Evolutionary conservation across 2,113 vertebrate genomes (phyloP).

Genomic region (Pithys albifrons): DNA sequence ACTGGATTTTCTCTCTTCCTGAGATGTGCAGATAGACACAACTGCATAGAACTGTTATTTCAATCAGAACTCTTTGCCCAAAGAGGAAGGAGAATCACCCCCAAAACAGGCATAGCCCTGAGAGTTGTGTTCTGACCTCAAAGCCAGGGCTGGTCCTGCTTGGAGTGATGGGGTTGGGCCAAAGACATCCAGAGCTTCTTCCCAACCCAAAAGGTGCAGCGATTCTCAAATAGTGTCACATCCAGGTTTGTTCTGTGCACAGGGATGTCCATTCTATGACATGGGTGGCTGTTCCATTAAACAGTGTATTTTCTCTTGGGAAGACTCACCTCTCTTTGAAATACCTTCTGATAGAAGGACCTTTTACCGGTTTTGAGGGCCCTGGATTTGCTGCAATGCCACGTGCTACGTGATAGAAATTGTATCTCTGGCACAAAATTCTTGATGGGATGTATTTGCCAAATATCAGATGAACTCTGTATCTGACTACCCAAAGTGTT

Average conservation of each 20-base stretch:
- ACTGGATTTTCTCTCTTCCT: neutral
- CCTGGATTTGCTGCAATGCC: neutral
- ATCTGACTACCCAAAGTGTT: neutral
- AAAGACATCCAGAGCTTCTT: neutral
- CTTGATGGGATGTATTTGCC: neutral
- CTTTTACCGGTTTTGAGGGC: neutral
- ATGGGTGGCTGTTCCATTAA: neutral
- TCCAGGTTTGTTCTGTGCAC: neutral
- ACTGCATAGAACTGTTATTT: neutral
- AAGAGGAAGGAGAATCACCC: neutral
- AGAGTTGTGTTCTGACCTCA: neutral
- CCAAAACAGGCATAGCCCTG: neutral
- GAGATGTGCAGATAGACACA: neutral
- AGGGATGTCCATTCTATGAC: neutral
- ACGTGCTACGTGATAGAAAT: neutral
- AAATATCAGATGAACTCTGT: neutral
- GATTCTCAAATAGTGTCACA: neutral
- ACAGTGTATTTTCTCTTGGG: neutral
- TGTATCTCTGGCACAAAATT: neutral
- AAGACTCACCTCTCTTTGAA: neutral
- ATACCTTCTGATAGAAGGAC: neutral
- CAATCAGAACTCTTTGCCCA: neutral
- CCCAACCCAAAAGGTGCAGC: neutral
- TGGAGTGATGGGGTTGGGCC: neutral
- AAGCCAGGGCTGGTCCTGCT: neutral